A percentile compares a stretch with the other conserved stretches of the same genome.
Conservation (phyloP, 2,113 vertebrate species). For the Ornithorhynchus anatinus region DNA sequence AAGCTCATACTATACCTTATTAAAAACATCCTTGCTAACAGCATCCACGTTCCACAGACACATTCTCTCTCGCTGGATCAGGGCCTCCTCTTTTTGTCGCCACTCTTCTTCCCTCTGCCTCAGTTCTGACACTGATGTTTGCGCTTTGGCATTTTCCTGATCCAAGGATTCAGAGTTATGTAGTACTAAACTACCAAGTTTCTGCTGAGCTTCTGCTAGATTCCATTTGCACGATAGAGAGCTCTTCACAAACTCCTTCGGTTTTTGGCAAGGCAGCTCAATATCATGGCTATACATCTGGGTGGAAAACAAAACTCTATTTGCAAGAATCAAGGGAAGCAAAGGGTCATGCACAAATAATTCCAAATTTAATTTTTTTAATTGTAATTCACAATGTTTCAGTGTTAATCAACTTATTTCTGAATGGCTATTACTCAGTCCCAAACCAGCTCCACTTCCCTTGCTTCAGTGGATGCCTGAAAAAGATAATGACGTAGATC, state of each 20-base stretch:
- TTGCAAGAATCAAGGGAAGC: constrained; percentile 6
- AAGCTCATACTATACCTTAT: constrained; percentile 83
- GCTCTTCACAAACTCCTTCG: constrained; percentile 87
- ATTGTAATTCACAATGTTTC: background rate
- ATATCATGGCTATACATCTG: constrained; percentile 78
- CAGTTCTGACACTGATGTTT: constrained; percentile 80
- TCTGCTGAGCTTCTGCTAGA: constrained; percentile 94
- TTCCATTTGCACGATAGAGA: constrained; percentile 92
- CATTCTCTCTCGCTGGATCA: constrained; percentile 79
- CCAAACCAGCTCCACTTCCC: background rate
- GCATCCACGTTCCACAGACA: constrained; percentile 78
- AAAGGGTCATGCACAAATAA: background rate
- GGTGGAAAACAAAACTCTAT: constrained; percentile 35
- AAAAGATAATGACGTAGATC: background rate
- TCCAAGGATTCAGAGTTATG: constrained; percentile 92
- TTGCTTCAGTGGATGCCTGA: background rate
- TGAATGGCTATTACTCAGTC: background rate
- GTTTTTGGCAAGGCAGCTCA: constrained; percentile 85
- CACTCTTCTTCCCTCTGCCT: constrained; percentile 88
- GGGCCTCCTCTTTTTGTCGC: constrained; percentile 91
- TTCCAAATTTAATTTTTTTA: background rate
- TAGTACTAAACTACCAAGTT: constrained; percentile 86
- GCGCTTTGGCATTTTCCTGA: constrained; percentile 87
- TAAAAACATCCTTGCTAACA: constrained; percentile 90
- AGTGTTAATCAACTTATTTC: background rate